Conservation (phyloP, 2,113 vertebrate genomes). For the Dipodomys ordii region DNA sequence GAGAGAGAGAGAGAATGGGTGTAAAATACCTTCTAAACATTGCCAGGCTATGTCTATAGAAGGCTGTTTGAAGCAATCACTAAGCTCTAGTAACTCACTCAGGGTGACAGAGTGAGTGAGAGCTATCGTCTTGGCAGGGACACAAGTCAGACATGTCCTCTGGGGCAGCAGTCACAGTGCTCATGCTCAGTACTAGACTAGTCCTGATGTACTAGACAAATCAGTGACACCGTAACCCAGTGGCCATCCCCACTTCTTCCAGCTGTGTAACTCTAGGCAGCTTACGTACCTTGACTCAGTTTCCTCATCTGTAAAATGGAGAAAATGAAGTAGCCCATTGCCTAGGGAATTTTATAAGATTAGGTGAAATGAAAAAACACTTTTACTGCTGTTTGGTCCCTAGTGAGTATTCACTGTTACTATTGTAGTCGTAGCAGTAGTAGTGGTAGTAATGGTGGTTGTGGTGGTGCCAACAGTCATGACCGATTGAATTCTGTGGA, state of each 20-base stretch:
- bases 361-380: background rate
- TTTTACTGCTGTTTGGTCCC: no score
- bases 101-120: background rate
- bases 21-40: background rate
- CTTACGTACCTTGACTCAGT: rapidly evolving
- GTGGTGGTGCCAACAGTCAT: rapidly evolving
- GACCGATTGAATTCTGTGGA: background rate
- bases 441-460: rapidly evolving
- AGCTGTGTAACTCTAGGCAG: background rate
- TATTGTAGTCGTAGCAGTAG: background rate
- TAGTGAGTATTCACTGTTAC: no score
- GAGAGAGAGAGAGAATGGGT: no score
- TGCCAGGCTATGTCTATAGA: background rate
- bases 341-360: background rate
- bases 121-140: background rate
- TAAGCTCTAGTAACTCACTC: no score
- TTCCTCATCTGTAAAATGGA: background rate
- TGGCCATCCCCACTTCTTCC: no score
- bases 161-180: background rate
- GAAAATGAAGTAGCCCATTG: background rate
- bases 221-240: rapidly evolving
- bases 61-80: background rate
- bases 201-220: no score
- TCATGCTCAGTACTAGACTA: rapidly evolving
- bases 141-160: background rate